phyloP scores from a whole-genome alignment of 2,888 invertebrate genomes.

The Auanema sp. region DNA sequence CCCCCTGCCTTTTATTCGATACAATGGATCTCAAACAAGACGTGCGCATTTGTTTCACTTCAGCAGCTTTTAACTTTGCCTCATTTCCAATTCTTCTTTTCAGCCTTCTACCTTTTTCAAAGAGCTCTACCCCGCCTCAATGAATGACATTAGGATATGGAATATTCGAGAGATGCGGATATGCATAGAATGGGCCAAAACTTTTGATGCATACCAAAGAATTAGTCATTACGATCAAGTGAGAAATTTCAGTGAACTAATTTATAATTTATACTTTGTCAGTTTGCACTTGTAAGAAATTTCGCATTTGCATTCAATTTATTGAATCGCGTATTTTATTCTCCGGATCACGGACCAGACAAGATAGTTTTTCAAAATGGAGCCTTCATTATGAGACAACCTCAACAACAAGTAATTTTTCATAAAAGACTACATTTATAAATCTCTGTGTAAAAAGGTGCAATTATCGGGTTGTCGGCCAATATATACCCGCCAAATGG shows the following conservation, averaged over 20 bases:
- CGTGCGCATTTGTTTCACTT: constrained; percentile 32
- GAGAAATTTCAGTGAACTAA: not conserved
- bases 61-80: not conserved
- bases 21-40: constrained; percentile 53
- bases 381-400: constrained; percentile 61
- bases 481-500: constrained; percentile 63
- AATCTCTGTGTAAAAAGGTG: constrained; percentile 33
- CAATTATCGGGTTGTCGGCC: constrained; percentile 61
- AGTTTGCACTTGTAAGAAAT: constrained; percentile 60
- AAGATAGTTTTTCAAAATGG: constrained; percentile 63
- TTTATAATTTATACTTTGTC: constrained; percentile 14
- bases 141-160: constrained; percentile 64
- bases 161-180: constrained; percentile 63
- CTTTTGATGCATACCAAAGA: constrained; percentile 57
- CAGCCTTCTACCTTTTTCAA: constrained; percentile 56
- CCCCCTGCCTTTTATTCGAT: constrained; percentile 53
- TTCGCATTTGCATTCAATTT: constrained; percentile 64
- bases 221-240: constrained; percentile 54
- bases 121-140: constrained; percentile 62
- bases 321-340: constrained; percentile 61
- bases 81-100: constrained; percentile 19
- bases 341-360: constrained; percentile 61
- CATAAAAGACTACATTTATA: not conserved
- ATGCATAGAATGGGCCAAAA: constrained; percentile 63
- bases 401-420: constrained; percentile 49